Base-by-base conservation (phyloP, 1,140 invertebrate species). In the Bombus terrestris region DNA sequence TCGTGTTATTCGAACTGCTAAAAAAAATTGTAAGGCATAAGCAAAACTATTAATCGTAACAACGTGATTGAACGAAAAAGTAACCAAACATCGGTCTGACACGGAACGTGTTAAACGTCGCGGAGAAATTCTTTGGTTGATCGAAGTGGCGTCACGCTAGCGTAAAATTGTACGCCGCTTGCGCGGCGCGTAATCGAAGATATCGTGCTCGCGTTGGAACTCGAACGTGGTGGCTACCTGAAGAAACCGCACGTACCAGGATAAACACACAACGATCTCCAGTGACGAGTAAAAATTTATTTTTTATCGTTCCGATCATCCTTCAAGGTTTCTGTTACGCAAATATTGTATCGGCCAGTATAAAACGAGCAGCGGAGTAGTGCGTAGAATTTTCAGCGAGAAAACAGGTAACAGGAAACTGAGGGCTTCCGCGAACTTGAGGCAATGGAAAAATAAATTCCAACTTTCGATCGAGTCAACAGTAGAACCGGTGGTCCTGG, bases 361-460 rank as follows among this genome's bases (percentile, higher is more conserved):
- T 76, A 59, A 35, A 76, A 53, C 41, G 32, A 75, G 32, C 32
- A 57, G 74, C 43, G 32, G 25, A 37, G 73, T 10, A 6, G 22
- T n/a, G 73, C 53, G 53, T 32, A 28, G 68, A 71, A 81, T 53
- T 81, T 53, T 69, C 13, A 43, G n/a, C 62, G 62, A 68, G 64
- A 28, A 79, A 79, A 79, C 77, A 68, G 76, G 62, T 66, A 78
- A 71, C 69, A 15, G 28, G 41, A n/a, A 73, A 32, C 13, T 15
- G 13, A 32, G 47, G 47, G 37, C 74, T 83, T 69, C 73, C 62
- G 73, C 64, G 37, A 78, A 78, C 32, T 69, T 9, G 74, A 74
- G 43, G n/a, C 66, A 25, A 62, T 25, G 39, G 66, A 57, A 71
- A 80, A 84, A 80, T 84, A 72, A 84, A 80, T 80, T 79, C 13